Base-by-base conservation (phyloP, 1,140 invertebrate genomes). In the Samia ricini region DNA sequence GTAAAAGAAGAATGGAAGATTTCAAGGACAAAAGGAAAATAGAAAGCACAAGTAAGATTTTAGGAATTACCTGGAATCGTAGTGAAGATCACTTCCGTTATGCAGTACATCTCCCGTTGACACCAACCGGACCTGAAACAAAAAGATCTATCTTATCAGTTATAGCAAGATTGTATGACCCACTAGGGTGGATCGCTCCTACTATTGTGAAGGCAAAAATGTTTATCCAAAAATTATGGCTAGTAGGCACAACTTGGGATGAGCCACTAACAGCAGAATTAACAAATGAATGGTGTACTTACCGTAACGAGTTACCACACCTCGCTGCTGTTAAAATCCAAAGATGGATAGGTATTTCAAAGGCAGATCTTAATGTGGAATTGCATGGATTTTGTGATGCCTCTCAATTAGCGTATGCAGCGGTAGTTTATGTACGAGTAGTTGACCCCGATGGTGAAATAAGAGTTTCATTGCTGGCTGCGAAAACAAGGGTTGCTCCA, bases 11-110 rank as follows among this genome's bases (percentile, higher is more conserved):
- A 48, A 49, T 22, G 8, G 19, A 59, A 48, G 5, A 48, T 62
- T 62, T 26, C 49, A 26, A 26, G n/a, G 21, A 49, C 54, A 26
- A 63, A 42, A 54, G 10, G 5, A 56, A 62, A 56, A 56, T 48
- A 21, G 51, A 55, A 23, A 33, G 23, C 10, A 33, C 56, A 18
- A 56, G 24, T 8, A 62, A 62, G 54, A 24, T 62, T 22, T 10
- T 62, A 1, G 52, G 52, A 33, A 3, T 62, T 48, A 21, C 60
- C 18, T 62, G 60, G 60, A 24, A 62, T 15, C 12, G 33, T 8
- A 22, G 21, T 3, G 10, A 12, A 10, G 60, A 61, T 33, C 5
- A 3, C 15, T 61, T 61, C 18, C 21, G 33, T 20, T 59, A 59
- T 19, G 1, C 29, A 15, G 56, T 59, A 48, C 20, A 18, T 12